Evolutionary conservation across 2,797 vertebrate species (phyloP), one percentile per base, ranked within the genome.

Genomic region (Sphenopsis melanotis): DNA sequence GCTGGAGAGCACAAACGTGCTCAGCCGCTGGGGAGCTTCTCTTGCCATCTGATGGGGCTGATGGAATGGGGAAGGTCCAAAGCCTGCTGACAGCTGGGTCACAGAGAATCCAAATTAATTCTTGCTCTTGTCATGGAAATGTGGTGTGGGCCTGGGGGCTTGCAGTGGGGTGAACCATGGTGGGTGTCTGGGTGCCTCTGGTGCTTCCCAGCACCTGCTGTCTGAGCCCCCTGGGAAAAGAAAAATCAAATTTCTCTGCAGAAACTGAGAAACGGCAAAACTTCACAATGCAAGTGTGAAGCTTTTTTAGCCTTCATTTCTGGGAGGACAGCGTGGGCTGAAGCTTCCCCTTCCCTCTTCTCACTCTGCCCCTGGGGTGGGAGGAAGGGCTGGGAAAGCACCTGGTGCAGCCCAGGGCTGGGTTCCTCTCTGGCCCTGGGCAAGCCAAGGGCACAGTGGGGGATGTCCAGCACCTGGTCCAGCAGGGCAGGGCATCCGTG

Each of bases 401-500:
- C 41, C 64, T 2, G 5, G 32, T 30, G 44, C 46, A 68, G 24
- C 24, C 4, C 2, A 0, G 41, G 1, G 7, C 57, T 12, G 16
- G 34, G 68, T 71, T 77, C 23, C 64, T 39, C 13, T 14, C 0
- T 0, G 3, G 46, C 42, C 39, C 11, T 41, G 15, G 36, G 64
- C 63, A 91, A 83, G 69, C 5, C 11, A n/a, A n/a, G 32, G 87
- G 47, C 76, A 34, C 87, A n/a, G 49, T 0, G 4, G 36, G 53
- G 24, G 63, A 69, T 3, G 3, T 5, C 5, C 60, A 22, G 30
- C 4, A 4, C 56, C 44, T 32, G 72, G 7, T 32, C 12, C 0
- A 5, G 41, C 76, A n/a, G 24, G 27, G 20, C 8, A 0, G 42
- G 5, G 37, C 8, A 0, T 44, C 44, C 0, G 0, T 21, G 32